Conservation (phyloP, 1,140 invertebrate species). For the Drosophila asahinai region DNA sequence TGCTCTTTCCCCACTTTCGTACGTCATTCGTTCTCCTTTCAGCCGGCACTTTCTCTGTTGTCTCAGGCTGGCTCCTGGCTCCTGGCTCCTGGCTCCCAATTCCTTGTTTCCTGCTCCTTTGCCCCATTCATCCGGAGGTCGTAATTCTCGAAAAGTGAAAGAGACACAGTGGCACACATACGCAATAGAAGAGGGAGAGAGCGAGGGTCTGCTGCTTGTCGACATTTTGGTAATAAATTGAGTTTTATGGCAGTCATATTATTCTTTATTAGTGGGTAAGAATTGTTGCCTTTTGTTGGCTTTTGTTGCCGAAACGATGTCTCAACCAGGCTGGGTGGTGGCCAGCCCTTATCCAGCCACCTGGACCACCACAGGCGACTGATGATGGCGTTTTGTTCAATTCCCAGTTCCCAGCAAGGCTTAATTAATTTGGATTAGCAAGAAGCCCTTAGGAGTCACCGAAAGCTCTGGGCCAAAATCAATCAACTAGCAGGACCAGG, state of each 20-base stretch:
- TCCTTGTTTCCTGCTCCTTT: slow-evolving; percentile 3
- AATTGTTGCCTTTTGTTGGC: slow-evolving; percentile 82
- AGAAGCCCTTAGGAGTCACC: slow-evolving; percentile 2
- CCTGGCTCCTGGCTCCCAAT: neutral
- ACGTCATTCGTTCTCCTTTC: slow-evolving; percentile 41
- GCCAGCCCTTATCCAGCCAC: neutral
- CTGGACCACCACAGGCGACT: slow-evolving; percentile 8
- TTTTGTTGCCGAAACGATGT: slow-evolving; percentile 62
- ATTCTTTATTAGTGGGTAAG: slow-evolving; percentile 83
- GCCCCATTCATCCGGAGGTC: neutral
- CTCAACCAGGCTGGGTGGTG: slow-evolving; percentile 7
- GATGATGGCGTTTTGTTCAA: slow-evolving; percentile 19
- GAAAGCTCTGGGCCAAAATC: slow-evolving; percentile 39
- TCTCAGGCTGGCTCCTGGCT: slow-evolving; percentile 3
- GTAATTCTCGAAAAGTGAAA: slow-evolving; percentile 17
- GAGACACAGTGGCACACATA: slow-evolving; percentile 47
- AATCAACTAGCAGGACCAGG: slow-evolving; percentile 45
- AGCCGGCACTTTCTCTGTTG: slow-evolving; percentile 8
- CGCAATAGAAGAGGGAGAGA: slow-evolving; percentile 1
- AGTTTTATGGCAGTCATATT: slow-evolving; percentile 83
- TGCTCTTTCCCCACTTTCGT: slow-evolving; percentile 64
- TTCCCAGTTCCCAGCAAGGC: slow-evolving; percentile 15
- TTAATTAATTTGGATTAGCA: slow-evolving; percentile 70
- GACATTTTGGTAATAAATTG: slow-evolving; percentile 83
- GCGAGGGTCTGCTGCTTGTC: slow-evolving; percentile 60